A percentile compares a stretch with the other conserved stretches of the same genome.
Conservation (phyloP, 2,888 invertebrate genomes). For the Embidobia sp. region DNA sequence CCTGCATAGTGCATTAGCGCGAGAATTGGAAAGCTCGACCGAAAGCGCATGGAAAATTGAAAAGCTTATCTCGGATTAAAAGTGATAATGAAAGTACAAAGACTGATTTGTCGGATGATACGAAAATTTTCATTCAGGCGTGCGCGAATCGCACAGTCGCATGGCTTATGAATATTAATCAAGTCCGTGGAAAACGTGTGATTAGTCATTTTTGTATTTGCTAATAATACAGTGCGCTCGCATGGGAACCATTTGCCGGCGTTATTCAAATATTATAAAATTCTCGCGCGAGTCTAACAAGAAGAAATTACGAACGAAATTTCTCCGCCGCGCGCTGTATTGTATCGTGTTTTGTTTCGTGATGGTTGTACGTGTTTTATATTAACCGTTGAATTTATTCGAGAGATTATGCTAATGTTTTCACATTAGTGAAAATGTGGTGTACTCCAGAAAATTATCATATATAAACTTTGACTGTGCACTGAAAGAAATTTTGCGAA, state of each 20-base stretch:
- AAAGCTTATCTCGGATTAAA: conserved; percentile 54
- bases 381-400: conserved; percentile 4
- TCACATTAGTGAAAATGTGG: too few relatives aligned
- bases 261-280: conserved; percentile 37
- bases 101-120: conserved; percentile 26
- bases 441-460: too few relatives aligned
- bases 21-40: conserved; percentile 51
- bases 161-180: conserved; percentile 41
- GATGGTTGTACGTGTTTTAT: neutral
- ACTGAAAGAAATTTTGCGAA: too few relatives aligned
- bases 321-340: conserved; percentile 15
- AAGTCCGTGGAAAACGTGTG: conserved; percentile 12
- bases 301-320: conserved; percentile 14
- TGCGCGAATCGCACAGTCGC: neutral
- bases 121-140: conserved; percentile 11
- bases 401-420: conserved; percentile 15
- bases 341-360: too few relatives aligned
- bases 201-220: conserved; percentile 41
- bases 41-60: conserved; percentile 44
- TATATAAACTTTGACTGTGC: too few relatives aligned
- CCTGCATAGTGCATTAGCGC: conserved; percentile 28
- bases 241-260: conserved; percentile 1
- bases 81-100: conserved; percentile 36
- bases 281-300: neutral
- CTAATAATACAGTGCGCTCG: conserved; percentile 2